Percentiles rank a stretch among this genome's conserved stretches.
phyloP scores from a whole-genome alignment of 1,140 invertebrate species.

The Drosophila pandora region DNA sequence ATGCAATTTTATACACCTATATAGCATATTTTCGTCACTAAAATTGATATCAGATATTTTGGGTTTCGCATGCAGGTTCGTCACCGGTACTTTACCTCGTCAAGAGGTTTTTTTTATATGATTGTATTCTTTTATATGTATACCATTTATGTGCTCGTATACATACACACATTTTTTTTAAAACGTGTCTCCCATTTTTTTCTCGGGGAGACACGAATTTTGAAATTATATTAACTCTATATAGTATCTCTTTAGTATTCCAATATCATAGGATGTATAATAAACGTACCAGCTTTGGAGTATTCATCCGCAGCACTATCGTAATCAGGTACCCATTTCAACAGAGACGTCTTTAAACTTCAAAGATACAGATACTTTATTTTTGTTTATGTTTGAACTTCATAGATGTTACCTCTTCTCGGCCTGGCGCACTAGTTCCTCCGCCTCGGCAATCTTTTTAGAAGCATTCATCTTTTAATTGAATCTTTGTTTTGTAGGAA shows the following conservation, averaged over 20 bases:
- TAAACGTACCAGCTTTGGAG: conserved; percentile 91
- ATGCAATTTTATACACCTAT: too few relatives aligned
- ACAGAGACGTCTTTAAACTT: conserved; percentile 94
- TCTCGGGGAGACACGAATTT: not conserved
- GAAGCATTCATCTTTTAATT: conserved; percentile 44
- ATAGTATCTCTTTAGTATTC: not conserved
- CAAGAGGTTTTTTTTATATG: too few relatives aligned
- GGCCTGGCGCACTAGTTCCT: conserved; percentile 89
- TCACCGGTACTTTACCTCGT: too few relatives aligned
- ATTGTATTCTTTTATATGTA: not conserved
- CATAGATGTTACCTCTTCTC: conserved; percentile 88
- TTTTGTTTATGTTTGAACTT: not conserved
- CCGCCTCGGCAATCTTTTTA: conserved; percentile 88
- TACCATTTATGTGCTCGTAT: not conserved
- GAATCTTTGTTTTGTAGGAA: conserved; percentile 43
- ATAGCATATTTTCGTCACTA: too few relatives aligned
- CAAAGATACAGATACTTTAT: not conserved
- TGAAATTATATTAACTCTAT: not conserved
- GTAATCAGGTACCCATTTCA: conserved; percentile 98
- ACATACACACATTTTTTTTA: not conserved
- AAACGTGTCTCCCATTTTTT: not conserved
- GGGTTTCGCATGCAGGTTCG: too few relatives aligned
- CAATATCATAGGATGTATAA: not conserved
- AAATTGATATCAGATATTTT: too few relatives aligned
- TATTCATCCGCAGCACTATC: conserved; percentile 97